These are phyloP conservation scores for Marmota flaviventris DNA, from an alignment of 2,113 vertebrate species.

Conservation along the genomic window DNA sequence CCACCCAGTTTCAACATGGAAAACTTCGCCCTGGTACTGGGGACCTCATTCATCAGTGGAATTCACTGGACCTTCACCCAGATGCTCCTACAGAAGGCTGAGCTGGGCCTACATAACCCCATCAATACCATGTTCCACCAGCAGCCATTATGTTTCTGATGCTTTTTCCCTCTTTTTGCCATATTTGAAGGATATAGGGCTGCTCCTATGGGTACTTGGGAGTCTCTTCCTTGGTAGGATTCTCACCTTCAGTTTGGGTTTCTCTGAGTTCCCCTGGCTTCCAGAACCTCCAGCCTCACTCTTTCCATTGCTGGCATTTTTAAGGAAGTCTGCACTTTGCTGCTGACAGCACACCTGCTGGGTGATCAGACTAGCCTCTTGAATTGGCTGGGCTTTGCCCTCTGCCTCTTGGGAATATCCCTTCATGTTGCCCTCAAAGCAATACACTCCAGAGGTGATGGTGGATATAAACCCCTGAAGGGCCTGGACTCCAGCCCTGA, in stretches of 20 bases:
- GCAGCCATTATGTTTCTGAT: constrained; percentile 96
- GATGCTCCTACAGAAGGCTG: constrained; percentile 96
- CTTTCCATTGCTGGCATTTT: constrained; percentile 98
- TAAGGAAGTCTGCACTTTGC: constrained; percentile 96
- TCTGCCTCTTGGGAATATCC: constrained; percentile 95
- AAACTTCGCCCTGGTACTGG: constrained; percentile 95
- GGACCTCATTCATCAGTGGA: constrained; percentile 95
- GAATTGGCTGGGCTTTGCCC: constrained; percentile 95
- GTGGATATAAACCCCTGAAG: constrained; percentile 81
- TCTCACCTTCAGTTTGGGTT: constrained; percentile 96
- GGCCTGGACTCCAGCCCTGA: constrained; percentile 86
- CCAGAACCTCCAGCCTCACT: constrained; percentile 96
- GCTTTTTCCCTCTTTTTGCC: constrained; percentile 95
- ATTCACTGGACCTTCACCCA: constrained; percentile 98
- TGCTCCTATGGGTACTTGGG: constrained; percentile 89
- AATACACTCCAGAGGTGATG: constrained; percentile 89
- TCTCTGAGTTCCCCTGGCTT: constrained; percentile 98
- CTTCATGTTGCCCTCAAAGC: constrained; percentile 94
- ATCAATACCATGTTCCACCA: constrained; percentile 97
- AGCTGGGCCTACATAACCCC: constrained; percentile 97
- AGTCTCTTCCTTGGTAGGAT: constrained; percentile 92
- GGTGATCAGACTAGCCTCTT: constrained; percentile 92
- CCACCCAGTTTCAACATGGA: constrained; percentile 95
- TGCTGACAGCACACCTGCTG: constrained; percentile 92
- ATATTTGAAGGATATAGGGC: constrained; percentile 92